These are phyloP conservation scores for Pterostichus niger DNA, from an alignment of 2,888 invertebrate species.

Conservation along the genomic window DNA sequence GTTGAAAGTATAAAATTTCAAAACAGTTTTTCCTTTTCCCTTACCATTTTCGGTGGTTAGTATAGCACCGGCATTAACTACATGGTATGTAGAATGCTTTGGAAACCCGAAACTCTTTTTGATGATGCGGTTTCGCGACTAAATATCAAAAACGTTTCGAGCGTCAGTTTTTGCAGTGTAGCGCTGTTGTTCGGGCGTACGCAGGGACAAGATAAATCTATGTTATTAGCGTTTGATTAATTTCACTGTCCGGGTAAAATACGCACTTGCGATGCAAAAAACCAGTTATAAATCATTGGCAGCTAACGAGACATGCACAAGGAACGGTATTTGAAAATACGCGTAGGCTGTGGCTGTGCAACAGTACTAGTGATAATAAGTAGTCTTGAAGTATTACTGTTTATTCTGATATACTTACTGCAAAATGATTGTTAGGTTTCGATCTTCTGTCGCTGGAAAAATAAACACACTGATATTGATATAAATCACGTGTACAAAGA, in stretches of 20 bases:
- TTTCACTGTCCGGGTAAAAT: constrained; percentile 62
- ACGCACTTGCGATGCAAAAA: constrained; percentile 63
- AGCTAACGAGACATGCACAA: constrained; percentile 52
- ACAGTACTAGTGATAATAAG: background rate
- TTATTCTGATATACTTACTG: background rate
- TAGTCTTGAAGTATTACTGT: background rate
- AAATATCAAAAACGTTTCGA: constrained; percentile 25
- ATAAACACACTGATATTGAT: no score
- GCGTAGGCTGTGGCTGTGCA: background rate
- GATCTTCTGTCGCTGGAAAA: no score
- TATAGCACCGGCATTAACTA: no score
- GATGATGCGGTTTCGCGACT: constrained; percentile 51
- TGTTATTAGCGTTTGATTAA: constrained; percentile 64
- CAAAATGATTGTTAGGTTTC: background rate
- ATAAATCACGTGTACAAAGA: no score
- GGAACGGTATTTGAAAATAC: constrained; percentile 52
- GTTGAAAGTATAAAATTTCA: no score
- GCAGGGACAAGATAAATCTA: constrained; percentile 62
- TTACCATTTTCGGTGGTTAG: no score
- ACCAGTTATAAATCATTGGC: constrained; percentile 59
- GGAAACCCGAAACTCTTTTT: constrained; percentile 44
- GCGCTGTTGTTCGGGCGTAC: constrained; percentile 1
- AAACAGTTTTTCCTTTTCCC: no score
- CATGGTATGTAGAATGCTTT: constrained; percentile 5
- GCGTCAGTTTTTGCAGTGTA: constrained; percentile 43